Evolutionary conservation across 2,113 vertebrate species (phyloP).

Genomic region (Paracanthobrama guichenoti): DNA sequence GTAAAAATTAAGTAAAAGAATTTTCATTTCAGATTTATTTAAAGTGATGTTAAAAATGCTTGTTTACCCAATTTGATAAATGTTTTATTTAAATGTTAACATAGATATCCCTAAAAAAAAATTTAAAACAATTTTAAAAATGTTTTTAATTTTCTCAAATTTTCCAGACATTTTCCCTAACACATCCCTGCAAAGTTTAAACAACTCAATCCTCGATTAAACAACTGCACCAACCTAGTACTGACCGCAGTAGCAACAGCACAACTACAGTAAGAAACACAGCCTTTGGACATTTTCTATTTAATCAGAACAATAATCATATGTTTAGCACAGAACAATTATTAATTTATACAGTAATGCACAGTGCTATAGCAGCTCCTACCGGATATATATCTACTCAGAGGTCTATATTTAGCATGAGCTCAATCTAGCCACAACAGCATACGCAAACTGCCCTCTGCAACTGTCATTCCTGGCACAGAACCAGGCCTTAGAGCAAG

Average conservation of each 20-base stretch:
- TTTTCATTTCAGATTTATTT: neutral
- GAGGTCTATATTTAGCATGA: constrained; percentile 34
- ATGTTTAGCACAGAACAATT: neutral
- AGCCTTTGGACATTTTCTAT: neutral
- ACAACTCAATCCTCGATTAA: neutral
- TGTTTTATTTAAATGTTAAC: neutral
- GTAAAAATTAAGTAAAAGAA: neutral
- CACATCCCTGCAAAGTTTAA: neutral
- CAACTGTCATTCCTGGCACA: neutral
- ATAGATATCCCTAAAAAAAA: neutral
- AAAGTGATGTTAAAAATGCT: neutral
- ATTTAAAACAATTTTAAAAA: no score
- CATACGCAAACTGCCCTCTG: constrained; percentile 13
- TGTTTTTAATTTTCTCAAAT: no score
- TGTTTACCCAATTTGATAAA: neutral
- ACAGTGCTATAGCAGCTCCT: neutral
- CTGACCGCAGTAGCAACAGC: neutral
- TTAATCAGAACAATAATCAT: neutral
- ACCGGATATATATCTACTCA: neutral
- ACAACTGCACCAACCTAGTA: neutral
- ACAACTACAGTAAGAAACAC: neutral
- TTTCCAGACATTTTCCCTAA: neutral
- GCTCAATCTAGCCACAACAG: neutral
- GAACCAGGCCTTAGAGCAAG: neutral
- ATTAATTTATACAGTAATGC: neutral